Conservation (phyloP, 2,113 vertebrate genomes). For the Rhizomys pruinosus region DNA sequence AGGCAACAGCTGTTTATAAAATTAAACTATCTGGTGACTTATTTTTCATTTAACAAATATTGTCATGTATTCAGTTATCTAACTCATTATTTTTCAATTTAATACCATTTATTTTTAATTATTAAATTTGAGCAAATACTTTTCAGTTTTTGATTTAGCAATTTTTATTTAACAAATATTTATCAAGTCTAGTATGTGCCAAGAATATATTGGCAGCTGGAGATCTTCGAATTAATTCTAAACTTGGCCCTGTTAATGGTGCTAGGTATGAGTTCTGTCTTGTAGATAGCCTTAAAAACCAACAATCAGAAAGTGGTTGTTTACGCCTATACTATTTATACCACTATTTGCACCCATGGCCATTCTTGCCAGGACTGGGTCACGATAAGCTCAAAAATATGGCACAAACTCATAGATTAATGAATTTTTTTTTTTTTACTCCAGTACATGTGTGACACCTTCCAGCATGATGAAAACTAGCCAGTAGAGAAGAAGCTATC, state of each 20-base stretch:
- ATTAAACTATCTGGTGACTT: constrained; percentile 23
- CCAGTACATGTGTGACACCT: too few species aligned
- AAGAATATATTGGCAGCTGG: constrained; percentile 11
- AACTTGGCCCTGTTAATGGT: not conserved
- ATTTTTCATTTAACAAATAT: constrained; percentile 52
- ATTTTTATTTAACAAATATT: constrained; percentile 56
- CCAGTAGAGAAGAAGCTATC: too few species aligned
- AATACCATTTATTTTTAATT: not conserved
- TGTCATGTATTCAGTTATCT: not conserved
- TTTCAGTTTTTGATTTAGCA: not conserved
- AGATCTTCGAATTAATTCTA: constrained; percentile 49
- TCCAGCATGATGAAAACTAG: too few species aligned
- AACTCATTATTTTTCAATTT: not conserved
- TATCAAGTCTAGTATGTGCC: not conserved
- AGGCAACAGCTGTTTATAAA: not conserved
- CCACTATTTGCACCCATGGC: too few species aligned
- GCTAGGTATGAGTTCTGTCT: too few species aligned
- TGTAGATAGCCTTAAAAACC: too few species aligned
- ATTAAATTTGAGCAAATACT: constrained; percentile 22
- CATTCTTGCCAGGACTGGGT: too few species aligned
- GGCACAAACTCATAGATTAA: too few species aligned
- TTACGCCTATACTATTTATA: too few species aligned
- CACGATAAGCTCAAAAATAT: too few species aligned
- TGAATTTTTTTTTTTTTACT: too few species aligned
- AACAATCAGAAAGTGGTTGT: too few species aligned